Evolutionary conservation across 2,888 invertebrate species (phyloP).

Genomic region (Scaptomyza polygonia): DNA sequence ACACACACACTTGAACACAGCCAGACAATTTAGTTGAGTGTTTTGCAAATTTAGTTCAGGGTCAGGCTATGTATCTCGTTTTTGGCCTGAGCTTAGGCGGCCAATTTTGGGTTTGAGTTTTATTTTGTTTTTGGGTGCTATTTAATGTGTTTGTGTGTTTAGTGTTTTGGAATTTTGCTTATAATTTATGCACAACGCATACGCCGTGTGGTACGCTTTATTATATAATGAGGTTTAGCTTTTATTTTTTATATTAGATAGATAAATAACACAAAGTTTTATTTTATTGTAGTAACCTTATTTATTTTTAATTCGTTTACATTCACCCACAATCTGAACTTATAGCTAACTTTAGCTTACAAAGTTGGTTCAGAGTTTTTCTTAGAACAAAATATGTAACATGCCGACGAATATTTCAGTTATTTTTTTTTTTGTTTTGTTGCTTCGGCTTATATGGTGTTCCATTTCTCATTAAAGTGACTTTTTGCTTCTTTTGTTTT

Average conservation of each 20-base stretch:
- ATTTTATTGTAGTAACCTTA: no score
- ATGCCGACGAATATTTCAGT: conserved; percentile 29
- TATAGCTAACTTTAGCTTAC: neutral
- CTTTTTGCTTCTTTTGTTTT: conserved; percentile 6
- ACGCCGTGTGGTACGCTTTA: conserved; percentile 57
- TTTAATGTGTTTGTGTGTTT: conserved; percentile 10
- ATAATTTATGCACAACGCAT: conserved; percentile 73
- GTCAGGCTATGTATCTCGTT: conserved; percentile 64
- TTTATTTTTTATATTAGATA: no score
- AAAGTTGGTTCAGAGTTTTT: neutral
- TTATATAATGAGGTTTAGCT: conserved; percentile 11
- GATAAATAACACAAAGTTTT: no score
- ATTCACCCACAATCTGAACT: neutral
- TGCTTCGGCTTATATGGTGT: conserved; percentile 36
- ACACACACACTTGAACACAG: conserved; percentile 17
- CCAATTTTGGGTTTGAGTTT: conserved; percentile 47
- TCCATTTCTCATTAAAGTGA: conserved; percentile 71
- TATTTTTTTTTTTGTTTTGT: conserved; percentile 5
- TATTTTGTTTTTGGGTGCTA: conserved; percentile 25
- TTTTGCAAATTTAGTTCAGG: conserved; percentile 75
- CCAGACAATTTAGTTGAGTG: conserved; percentile 56
- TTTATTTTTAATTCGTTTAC: neutral
- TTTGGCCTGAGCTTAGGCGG: conserved; percentile 64
- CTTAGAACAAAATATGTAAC: conserved; percentile 14
- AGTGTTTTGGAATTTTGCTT: conserved; percentile 34